phyloP scores from a whole-genome alignment of 2,797 vertebrate species.

The Sciurus vulgaris region DNA sequence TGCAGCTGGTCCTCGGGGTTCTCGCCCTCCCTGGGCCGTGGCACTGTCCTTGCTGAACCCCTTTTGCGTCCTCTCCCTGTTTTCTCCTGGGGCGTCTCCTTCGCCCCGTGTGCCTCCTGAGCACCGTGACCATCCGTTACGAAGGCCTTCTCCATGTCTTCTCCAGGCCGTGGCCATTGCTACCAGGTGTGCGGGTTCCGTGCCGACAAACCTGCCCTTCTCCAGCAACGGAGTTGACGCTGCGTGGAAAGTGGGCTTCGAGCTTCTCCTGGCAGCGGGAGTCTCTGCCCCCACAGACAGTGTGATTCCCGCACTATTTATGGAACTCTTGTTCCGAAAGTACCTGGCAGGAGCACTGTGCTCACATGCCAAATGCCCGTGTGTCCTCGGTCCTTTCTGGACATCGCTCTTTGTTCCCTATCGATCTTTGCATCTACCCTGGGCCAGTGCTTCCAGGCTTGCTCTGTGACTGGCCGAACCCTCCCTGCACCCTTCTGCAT shows the following conservation, averaged over 20 bases:
- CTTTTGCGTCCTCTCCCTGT: too few species aligned
- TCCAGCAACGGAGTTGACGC: background rate
- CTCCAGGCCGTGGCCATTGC: background rate
- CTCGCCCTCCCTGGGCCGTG: too few species aligned
- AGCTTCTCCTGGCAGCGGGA: too few species aligned
- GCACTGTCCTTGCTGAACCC: too few species aligned
- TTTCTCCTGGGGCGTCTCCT: too few species aligned
- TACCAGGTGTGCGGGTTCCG: background rate
- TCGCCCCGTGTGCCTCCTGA: too few species aligned
- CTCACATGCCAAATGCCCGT: rapidly evolving
- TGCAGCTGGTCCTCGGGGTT: too few species aligned
- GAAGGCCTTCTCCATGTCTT: background rate
- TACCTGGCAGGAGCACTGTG: rapidly evolving
- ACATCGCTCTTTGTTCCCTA: background rate
- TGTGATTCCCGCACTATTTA: background rate
- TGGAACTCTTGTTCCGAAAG: rapidly evolving
- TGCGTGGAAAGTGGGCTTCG: background rate
- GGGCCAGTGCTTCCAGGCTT: rapidly evolving
- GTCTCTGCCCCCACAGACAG: too few species aligned
- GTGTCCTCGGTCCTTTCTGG: background rate
- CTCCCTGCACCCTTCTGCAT: rapidly evolving
- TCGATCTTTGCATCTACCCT: rapidly evolving
- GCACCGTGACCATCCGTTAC: too few species aligned
- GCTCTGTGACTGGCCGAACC: rapidly evolving
- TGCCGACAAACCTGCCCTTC: background rate